Conservation (phyloP, 1,140 invertebrate genomes). For the Aphidius ervi region DNA sequence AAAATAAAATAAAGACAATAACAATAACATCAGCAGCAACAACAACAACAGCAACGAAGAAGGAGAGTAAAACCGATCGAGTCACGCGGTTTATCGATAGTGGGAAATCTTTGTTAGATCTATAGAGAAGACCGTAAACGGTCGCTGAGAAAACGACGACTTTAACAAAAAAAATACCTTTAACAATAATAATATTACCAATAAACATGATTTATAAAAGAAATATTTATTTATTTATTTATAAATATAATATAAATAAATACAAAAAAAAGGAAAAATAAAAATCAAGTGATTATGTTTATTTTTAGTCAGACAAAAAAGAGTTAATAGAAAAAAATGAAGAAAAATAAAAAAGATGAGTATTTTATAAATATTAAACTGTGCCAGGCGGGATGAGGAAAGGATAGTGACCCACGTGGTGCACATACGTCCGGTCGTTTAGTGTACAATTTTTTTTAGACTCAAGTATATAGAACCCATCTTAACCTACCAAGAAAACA, state of each 20-base stretch:
- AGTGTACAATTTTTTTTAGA: background rate
- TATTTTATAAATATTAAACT: conserved; percentile 28
- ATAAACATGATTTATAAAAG: background rate
- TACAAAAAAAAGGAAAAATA: background rate
- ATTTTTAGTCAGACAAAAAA: too few species aligned
- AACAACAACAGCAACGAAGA: background rate
- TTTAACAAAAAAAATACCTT: background rate
- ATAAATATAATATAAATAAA: background rate
- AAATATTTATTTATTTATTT: too few species aligned
- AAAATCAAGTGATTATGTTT: background rate
- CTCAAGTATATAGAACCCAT: too few species aligned
- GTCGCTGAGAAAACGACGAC: conserved; percentile 2
- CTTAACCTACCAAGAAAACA: conserved; percentile 21
- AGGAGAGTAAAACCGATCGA: conserved; percentile 1
- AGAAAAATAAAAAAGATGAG: background rate
- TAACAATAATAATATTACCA: background rate
- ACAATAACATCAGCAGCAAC: background rate
- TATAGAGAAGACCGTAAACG: conserved; percentile 11
- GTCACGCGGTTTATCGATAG: conserved; percentile 9
- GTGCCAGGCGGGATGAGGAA: background rate
- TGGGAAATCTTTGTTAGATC: conserved; percentile 15
- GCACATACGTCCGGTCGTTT: conserved; percentile 7
- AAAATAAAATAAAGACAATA: background rate
- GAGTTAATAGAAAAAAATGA: background rate
- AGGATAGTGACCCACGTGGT: conserved; percentile 8